These are phyloP conservation scores for Arion vulgaris DNA, from an alignment of 1,140 invertebrate genomes.

Conservation along the genomic window DNA sequence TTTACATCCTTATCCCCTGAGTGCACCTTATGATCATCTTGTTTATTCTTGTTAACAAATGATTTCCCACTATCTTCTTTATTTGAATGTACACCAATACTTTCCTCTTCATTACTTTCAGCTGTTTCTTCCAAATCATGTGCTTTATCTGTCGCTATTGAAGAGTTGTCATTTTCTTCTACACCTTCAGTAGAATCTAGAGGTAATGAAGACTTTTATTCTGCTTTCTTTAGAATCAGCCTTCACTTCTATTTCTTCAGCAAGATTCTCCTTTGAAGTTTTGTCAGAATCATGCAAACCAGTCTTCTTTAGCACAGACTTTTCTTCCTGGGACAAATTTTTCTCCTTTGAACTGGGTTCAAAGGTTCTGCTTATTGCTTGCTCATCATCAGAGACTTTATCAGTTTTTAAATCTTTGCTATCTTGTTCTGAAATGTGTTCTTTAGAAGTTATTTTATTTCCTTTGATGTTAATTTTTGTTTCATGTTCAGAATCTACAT, in stretches of 20 bases:
- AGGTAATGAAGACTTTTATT: not conserved
- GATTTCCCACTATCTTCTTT: not conserved
- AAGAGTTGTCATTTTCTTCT: too few species aligned
- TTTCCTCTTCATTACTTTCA: not conserved
- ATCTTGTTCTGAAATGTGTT: not conserved
- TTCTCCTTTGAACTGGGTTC: not conserved
- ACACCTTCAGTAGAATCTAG: too few species aligned
- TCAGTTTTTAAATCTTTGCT: not conserved
- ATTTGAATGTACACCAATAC: not conserved
- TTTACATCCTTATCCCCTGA: too few species aligned
- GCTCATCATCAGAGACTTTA: not conserved
- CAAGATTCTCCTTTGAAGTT: too few species aligned
- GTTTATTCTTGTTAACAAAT: not conserved
- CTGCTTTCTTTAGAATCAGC: not conserved
- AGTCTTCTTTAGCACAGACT: too few species aligned
- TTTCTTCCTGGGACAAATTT: not conserved
- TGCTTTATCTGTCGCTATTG: not conserved
- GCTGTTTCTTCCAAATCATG: not conserved
- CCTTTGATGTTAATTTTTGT: not conserved
- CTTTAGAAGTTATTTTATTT: not conserved
- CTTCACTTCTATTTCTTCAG: too few species aligned
- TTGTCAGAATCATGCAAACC: too few species aligned
- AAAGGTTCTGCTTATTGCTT: not conserved
- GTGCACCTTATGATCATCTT: too few species aligned
- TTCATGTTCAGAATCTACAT: not conserved